These are phyloP conservation scores for Ancistrus triradiatus DNA, from an alignment of 2,113 vertebrate species.

Conservation along the genomic window DNA sequence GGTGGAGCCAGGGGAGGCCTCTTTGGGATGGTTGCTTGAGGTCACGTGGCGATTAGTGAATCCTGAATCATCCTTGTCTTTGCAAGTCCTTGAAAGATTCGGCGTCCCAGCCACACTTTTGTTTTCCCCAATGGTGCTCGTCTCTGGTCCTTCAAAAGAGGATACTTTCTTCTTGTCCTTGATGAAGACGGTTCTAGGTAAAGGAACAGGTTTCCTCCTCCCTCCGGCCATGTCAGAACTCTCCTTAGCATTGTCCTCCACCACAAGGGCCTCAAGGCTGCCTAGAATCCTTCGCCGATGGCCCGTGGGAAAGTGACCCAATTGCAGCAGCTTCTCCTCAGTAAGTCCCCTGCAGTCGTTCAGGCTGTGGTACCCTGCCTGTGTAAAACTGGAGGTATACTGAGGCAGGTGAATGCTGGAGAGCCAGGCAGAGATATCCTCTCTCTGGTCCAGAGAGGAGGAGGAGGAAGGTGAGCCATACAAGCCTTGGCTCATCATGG, in stretches of 20 bases:
- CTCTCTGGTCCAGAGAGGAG: slow-evolving; percentile 51
- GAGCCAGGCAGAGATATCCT: slow-evolving; percentile 76
- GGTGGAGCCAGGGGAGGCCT: neutral
- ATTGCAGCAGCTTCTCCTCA: slow-evolving; percentile 71
- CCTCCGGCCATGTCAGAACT: neutral
- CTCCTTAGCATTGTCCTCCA: slow-evolving; percentile 7
- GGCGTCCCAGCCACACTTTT: slow-evolving; percentile 30
- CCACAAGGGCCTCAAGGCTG: slow-evolving; percentile 68
- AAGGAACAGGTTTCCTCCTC: slow-evolving; percentile 42
- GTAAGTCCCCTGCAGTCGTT: slow-evolving; percentile 72
- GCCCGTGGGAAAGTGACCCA: slow-evolving; percentile 82
- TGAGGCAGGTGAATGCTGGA: slow-evolving; percentile 78
- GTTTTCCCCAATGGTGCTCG: slow-evolving; percentile 7
- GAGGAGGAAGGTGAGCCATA: slow-evolving; percentile 67
- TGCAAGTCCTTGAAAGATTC: slow-evolving; percentile 46
- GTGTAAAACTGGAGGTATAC: slow-evolving; percentile 71
- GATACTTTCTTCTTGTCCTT: slow-evolving; percentile 43
- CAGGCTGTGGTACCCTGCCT: slow-evolving; percentile 69
- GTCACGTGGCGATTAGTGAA: neutral
- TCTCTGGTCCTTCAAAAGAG: slow-evolving; percentile 23
- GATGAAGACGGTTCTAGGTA: slow-evolving; percentile 55
- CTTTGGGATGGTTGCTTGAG: neutral
- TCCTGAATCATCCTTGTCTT: slow-evolving; percentile 2
- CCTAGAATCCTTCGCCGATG: slow-evolving; percentile 86
- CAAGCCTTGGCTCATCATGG: neutral